Percentiles rank a stretch among this genome's conserved stretches.
These are phyloP conservation scores for Micrastur ruficollis DNA, from an alignment of 2,797 vertebrate species.

Conservation along the genomic window DNA sequence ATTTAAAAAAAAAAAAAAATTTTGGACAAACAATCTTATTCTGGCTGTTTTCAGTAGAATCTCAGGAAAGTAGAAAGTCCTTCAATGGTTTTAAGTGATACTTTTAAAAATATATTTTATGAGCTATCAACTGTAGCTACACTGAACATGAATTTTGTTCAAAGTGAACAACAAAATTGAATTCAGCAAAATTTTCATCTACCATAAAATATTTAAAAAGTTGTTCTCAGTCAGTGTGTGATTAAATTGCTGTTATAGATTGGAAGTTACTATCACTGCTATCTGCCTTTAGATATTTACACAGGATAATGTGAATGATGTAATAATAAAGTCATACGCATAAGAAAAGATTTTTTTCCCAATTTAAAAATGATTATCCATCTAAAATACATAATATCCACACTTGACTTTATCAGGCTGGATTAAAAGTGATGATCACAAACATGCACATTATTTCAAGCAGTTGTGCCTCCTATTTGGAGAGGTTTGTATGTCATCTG, in stretches of 20 bases:
- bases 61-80: neutral
- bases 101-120: neutral
- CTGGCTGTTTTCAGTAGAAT: neutral
- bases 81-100: neutral
- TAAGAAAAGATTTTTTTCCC: neutral
- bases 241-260: neutral
- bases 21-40: neutral
- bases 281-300: neutral
- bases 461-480: rapidly evolving
- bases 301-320: neutral
- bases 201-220: neutral
- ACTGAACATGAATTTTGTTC: neutral
- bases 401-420: neutral
- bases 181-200: neutral
- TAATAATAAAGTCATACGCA: neutral
- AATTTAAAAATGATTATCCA: neutral
- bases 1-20: neutral
- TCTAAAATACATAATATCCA: neutral
- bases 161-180: neutral
- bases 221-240: neutral
- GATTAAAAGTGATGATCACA: neutral
- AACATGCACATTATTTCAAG: neutral
- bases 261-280: neutral
- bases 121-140: neutral
- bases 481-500: neutral